These are phyloP conservation scores for Drosophila trapezifrons DNA, from an alignment of 1,140 invertebrate species.

Conservation along the genomic window DNA sequence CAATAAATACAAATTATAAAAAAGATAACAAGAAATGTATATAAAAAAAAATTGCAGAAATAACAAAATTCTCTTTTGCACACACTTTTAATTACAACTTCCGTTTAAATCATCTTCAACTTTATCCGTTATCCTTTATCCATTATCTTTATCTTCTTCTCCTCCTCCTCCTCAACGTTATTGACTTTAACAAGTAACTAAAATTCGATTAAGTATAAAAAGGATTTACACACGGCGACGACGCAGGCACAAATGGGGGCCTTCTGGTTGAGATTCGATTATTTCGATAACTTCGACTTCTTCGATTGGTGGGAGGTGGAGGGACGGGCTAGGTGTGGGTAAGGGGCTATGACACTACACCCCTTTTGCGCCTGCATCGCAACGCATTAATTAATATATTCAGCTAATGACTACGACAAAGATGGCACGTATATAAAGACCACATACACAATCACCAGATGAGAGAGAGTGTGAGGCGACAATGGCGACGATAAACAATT, in stretches of 20 bases:
- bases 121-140: constrained; percentile 10
- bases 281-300: constrained; percentile 21
- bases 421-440: constrained; percentile 84
- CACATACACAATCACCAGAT: constrained; percentile 84
- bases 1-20: constrained; percentile 71
- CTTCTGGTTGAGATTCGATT: constrained; percentile 35
- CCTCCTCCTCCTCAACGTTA: constrained; percentile 15
- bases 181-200: constrained; percentile 66
- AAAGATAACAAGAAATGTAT: constrained; percentile 57
- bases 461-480: constrained; percentile 80
- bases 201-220: constrained; percentile 72
- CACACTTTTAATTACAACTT: constrained; percentile 40
- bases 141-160: constrained; percentile 10
- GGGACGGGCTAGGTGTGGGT: neutral
- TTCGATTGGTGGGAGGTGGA: constrained; percentile 5
- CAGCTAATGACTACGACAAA: constrained; percentile 82
- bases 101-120: constrained; percentile 20
- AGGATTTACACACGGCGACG: constrained; percentile 45
- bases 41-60: constrained; percentile 42
- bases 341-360: constrained; percentile 3
- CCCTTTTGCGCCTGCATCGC: constrained; percentile 50
- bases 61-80: constrained; percentile 49
- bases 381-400: constrained; percentile 55
- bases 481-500: constrained; percentile 69
- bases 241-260: constrained; percentile 55